Evolutionary conservation across 2,113 vertebrate genomes (phyloP).

Genomic region (Pteruthius melanotis): DNA sequence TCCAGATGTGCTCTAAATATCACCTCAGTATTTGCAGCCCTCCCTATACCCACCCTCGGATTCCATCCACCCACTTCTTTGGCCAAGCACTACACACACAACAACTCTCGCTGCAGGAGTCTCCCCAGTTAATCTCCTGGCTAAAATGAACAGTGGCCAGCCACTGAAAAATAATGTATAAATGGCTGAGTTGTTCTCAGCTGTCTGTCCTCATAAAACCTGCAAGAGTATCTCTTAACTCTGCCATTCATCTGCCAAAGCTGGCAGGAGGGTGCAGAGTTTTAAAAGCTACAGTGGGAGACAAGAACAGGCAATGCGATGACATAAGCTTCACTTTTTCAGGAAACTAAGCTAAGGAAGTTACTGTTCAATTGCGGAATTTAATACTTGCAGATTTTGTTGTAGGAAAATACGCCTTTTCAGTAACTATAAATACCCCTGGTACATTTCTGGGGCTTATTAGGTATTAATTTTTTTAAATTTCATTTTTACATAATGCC

Average conservation of each 20-base stretch:
- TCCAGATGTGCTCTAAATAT: background rate
- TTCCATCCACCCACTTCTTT: background rate
- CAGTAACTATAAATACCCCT: slow-evolving; percentile 49
- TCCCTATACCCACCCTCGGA: background rate
- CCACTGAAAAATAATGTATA: slow-evolving; percentile 22
- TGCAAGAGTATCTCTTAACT: background rate
- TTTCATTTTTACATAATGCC: background rate
- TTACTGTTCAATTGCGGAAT: slow-evolving; percentile 16
- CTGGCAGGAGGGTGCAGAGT: background rate
- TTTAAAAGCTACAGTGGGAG: background rate
- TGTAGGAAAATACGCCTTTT: slow-evolving; percentile 62
- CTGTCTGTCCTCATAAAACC: background rate
- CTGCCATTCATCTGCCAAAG: background rate
- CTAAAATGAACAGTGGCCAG: slow-evolving; percentile 51
- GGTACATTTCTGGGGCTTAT: slow-evolving; percentile 22
- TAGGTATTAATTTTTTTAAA: background rate
- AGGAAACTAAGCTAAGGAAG: background rate
- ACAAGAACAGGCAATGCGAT: slow-evolving; percentile 9
- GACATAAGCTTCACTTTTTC: background rate
- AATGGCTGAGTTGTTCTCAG: slow-evolving; percentile 31
- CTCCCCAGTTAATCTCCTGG: background rate
- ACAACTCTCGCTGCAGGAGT: background rate
- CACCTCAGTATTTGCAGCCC: background rate
- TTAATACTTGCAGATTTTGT: slow-evolving; percentile 40
- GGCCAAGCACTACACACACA: background rate